Conservation (phyloP, 2,888 invertebrate species). For the Morinoia aosen region DNA sequence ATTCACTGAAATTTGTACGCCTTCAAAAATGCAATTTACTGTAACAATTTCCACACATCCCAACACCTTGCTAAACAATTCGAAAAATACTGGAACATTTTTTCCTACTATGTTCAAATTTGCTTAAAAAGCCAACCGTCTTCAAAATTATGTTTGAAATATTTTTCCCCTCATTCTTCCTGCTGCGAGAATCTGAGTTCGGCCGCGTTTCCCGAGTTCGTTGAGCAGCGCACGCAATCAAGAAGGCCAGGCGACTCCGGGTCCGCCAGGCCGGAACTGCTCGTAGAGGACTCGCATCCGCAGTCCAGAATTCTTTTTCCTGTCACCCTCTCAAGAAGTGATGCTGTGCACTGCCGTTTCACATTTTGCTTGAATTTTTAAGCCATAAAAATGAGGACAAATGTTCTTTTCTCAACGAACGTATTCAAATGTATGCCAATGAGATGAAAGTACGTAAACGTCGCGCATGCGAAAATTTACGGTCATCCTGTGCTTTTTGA, state of each 20-base stretch:
- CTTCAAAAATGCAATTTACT: too few relatives aligned
- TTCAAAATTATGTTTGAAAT: not conserved
- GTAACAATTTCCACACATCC: too few relatives aligned
- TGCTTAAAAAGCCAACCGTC: too few relatives aligned
- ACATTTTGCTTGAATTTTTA: constrained; percentile 24
- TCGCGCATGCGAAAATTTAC: constrained; percentile 31
- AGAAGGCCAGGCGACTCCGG: not conserved
- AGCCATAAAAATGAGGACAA: constrained; percentile 44
- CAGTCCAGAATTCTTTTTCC: constrained; percentile 23
- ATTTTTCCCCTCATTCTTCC: not conserved
- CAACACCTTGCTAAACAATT: too few relatives aligned
- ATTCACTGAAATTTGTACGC: too few relatives aligned
- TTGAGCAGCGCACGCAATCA: not conserved
- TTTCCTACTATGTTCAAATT: not conserved
- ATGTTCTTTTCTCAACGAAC: not conserved
- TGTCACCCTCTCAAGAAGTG: constrained; percentile 13
- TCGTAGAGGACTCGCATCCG: constrained; percentile 7
- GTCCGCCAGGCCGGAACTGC: constrained; percentile 8
- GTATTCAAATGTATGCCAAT: constrained; percentile 48
- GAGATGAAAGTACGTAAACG: constrained; percentile 43
- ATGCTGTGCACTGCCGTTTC: constrained; percentile 6
- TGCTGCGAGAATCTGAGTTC: not conserved
- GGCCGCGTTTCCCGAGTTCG: not conserved
- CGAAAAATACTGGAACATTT: too few relatives aligned
- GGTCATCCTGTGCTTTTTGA: not conserved